These are phyloP conservation scores for Drosophila rellima DNA, from an alignment of 2,888 invertebrate species.

Conservation along the genomic window DNA sequence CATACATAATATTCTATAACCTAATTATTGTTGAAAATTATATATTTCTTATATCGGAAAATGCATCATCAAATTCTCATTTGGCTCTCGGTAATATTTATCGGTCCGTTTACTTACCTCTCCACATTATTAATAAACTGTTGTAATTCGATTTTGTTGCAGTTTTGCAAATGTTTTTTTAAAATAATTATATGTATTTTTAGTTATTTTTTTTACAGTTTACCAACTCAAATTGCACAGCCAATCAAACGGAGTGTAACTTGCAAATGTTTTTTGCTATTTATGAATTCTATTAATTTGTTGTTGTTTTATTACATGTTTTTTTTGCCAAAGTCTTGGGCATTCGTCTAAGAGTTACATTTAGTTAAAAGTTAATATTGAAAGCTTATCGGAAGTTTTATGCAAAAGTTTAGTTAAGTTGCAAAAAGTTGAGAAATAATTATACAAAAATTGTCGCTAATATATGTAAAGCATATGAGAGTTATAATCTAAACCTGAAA, in stretches of 20 bases:
- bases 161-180: constrained; percentile 28
- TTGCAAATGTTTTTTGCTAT: constrained; percentile 32
- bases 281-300: constrained; percentile 27
- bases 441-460: constrained; percentile 29
- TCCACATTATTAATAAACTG: constrained; percentile 53
- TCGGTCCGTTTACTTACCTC: constrained; percentile 74
- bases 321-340: constrained; percentile 42
- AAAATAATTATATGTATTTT: constrained; percentile 46
- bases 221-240: constrained; percentile 61
- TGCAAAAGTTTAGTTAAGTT: constrained; percentile 53
- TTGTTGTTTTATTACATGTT: constrained; percentile 18
- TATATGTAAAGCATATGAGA: constrained; percentile 36
- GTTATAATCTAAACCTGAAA: constrained; percentile 21
- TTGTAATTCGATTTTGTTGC: constrained; percentile 44
- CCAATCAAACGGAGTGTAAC: constrained; percentile 64
- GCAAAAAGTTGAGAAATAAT: constrained; percentile 27
- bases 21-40: constrained; percentile 64
- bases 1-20: constrained; percentile 50
- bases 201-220: constrained; percentile 44
- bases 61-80: constrained; percentile 60
- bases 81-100: constrained; percentile 53
- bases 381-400: constrained; percentile 62
- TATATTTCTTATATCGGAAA: constrained; percentile 48
- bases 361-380: constrained; percentile 47
- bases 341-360: constrained; percentile 51